Evolutionary conservation across 92 coral and sea anemone species (phyloP).

Genomic region (Porites cylindrica): DNA sequence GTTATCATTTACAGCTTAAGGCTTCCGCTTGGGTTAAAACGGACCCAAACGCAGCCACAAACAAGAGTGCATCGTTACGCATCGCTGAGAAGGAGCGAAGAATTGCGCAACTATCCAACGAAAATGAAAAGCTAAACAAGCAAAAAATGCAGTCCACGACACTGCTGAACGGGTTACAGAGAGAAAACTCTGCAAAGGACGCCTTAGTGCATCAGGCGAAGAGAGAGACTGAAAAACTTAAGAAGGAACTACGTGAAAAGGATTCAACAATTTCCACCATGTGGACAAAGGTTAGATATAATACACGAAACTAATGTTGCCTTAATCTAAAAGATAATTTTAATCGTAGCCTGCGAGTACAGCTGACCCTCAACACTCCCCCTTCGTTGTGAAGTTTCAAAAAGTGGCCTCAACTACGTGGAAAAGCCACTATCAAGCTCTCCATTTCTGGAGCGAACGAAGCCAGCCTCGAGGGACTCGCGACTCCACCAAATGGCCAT

Average conservation of each 20-base stretch:
- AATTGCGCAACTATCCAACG: slow-evolving; percentile 83
- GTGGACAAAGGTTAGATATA: slow-evolving; percentile 79
- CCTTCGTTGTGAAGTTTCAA: no score
- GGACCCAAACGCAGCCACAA: slow-evolving; percentile 77
- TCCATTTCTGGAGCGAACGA: no score
- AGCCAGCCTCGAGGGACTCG: no score
- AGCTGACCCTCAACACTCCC: no score
- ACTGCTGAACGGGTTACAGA: slow-evolving; percentile 85
- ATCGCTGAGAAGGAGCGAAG: slow-evolving; percentile 85
- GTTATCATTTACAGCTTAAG: slow-evolving; percentile 34
- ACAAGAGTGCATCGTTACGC: slow-evolving; percentile 83
- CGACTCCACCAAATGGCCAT: no score
- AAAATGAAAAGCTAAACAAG: slow-evolving; percentile 81
- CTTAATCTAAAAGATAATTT: no score
- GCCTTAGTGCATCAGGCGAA: slow-evolving; percentile 87
- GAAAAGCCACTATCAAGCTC: no score
- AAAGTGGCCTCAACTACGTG: no score
- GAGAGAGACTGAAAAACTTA: slow-evolving; percentile 78
- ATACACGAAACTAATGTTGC: no score
- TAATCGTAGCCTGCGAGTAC: no score
- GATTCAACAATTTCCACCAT: slow-evolving; percentile 80
- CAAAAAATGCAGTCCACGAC: slow-evolving; percentile 86
- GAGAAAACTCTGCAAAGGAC: slow-evolving; percentile 94
- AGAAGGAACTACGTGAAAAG: slow-evolving; percentile 87
- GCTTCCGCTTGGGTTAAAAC: slow-evolving; percentile 58